Percentiles rank a stretch among this genome's conserved stretches.
These are phyloP conservation scores for Danionella cerebrum DNA, from an alignment of 2,113 vertebrate genomes.

Conservation along the genomic window DNA sequence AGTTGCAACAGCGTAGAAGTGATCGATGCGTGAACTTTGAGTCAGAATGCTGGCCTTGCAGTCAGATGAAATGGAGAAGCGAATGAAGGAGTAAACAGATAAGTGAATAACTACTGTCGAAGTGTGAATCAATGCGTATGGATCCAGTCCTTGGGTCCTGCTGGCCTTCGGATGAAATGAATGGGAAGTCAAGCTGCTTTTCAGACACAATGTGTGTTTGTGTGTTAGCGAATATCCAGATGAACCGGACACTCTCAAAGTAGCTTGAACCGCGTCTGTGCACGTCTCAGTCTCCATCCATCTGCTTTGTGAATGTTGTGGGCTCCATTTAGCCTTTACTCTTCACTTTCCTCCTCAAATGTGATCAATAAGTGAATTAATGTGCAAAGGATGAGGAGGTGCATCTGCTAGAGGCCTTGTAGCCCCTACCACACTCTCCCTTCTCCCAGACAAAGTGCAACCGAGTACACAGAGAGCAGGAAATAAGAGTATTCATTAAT, in stretches of 20 bases:
- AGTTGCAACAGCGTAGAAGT: neutral
- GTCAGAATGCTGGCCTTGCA: constrained; percentile 21
- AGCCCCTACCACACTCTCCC: neutral
- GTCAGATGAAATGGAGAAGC: constrained; percentile 47
- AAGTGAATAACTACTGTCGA: constrained; percentile 55
- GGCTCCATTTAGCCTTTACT: constrained; percentile 23
- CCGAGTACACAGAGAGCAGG: constrained; percentile 33
- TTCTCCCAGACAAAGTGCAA: constrained; percentile 5
- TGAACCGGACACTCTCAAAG: neutral
- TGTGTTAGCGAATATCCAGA: constrained; percentile 6
- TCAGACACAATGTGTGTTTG: constrained; percentile 1
- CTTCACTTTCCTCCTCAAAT: constrained; percentile 35
- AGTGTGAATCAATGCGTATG: constrained; percentile 60
- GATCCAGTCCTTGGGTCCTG: constrained; percentile 47
- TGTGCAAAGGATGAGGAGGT: constrained; percentile 49
- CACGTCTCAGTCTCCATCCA: constrained; percentile 26
- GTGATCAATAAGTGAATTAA: constrained; percentile 60
- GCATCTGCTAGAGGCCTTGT: constrained; percentile 44
- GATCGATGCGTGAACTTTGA: constrained; percentile 27
- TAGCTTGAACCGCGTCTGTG: neutral
- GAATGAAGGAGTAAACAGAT: constrained; percentile 59
- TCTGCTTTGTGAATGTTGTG: constrained; percentile 16
- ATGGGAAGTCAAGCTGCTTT: constrained; percentile 16
- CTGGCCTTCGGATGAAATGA: constrained; percentile 47
- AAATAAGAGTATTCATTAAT: constrained; percentile 48